Percentiles rank a stretch among this genome's conserved stretches.
phyloP scores from a whole-genome alignment of 1,140 invertebrate species.

The Drosophila nikananu region DNA sequence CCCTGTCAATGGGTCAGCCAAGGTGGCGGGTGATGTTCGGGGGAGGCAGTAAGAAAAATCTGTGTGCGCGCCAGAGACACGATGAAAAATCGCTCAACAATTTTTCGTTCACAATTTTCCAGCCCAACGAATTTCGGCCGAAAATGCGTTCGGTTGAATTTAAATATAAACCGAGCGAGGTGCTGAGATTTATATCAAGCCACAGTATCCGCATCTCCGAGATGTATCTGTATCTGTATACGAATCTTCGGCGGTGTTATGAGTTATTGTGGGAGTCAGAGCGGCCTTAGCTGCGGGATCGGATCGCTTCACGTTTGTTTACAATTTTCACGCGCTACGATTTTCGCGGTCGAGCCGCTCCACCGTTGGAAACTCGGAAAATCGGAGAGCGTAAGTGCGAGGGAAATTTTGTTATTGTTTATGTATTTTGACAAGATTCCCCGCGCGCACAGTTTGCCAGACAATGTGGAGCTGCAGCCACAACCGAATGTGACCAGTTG shows the following conservation, averaged over 20 bases:
- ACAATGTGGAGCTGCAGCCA: conserved; percentile 66
- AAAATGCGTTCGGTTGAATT: conserved; percentile 60
- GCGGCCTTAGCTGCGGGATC: conserved; percentile 68
- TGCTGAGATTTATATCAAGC: conserved; percentile 69
- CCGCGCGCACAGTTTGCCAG: conserved; percentile 66
- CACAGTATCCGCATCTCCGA: conserved; percentile 13
- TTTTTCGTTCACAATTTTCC: conserved; percentile 77
- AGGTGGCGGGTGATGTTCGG: not conserved
- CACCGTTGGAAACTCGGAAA: not conserved
- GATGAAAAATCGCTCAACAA: conserved; percentile 82
- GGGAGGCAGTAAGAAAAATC: conserved; percentile 64
- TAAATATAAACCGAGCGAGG: conserved; percentile 80
- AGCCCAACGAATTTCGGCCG: conserved; percentile 63
- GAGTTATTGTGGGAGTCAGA: conserved; percentile 82
- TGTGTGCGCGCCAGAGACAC: conserved; percentile 64
- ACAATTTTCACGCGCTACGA: conserved; percentile 80
- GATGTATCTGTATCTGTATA: conserved; percentile 39
- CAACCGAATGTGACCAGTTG: not conserved
- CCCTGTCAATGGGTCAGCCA: conserved; percentile 58
- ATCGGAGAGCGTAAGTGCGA: conserved; percentile 67
- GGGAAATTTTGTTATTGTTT: conserved; percentile 82
- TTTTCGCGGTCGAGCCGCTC: conserved; percentile 73
- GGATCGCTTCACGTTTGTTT: conserved; percentile 62
- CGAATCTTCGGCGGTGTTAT: conserved; percentile 55
- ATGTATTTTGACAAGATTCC: conserved; percentile 83